Base-by-base conservation (phyloP, 2,888 invertebrate species). In the Busseola fusca region DNA sequence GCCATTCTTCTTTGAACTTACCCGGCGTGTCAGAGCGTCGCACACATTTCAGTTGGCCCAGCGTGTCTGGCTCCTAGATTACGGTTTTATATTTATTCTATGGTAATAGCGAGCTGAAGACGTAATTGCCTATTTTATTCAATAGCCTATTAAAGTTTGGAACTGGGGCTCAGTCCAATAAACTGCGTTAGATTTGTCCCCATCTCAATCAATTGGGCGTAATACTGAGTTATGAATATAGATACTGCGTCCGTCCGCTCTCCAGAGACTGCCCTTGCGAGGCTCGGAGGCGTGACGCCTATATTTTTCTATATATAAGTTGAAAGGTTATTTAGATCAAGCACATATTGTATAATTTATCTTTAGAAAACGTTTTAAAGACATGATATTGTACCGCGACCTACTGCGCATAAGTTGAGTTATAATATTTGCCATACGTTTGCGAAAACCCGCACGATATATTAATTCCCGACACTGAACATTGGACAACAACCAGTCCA, bases 71-170 rank as follows among this genome's bases (percentile, higher is more conserved):
- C 5, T 16, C 27, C 64, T 27, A 14, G 30, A 6, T 40, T 66
- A 56, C 56, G 56, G 69, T 18, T 27, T 16, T 71, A 42, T 71
- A 30, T 56, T 14, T 57, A 57, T 42, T 72, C n/a, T 48, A 21
- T 48, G n/a, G 12, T 25, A 56, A 72, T 75, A 68, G 76, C 34
- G 21, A 45, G 37, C 42, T 58, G 40, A 60, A 14, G 34, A 27
- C 42, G 50, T 72, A 71, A 77, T 58, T 77, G 52, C 25, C 42
- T 52, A 57, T 27, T 64, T 75, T 54, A 72, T 78, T 54, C 18
- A 76, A 72, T 72, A 59, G 48, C 21, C 74, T 58, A 64, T 78
- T 75, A 63, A 78, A 59, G 72, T 40, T 54, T 37, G 25, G 37
- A 57, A 62, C 52, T 62, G 74, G 57, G 54, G 48, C 54, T 60